A percentile compares a stretch with the other conserved stretches of the same genome.
Evolutionary conservation across 1,140 invertebrate genomes (phyloP).

Genomic region (Phortica variegata): DNA sequence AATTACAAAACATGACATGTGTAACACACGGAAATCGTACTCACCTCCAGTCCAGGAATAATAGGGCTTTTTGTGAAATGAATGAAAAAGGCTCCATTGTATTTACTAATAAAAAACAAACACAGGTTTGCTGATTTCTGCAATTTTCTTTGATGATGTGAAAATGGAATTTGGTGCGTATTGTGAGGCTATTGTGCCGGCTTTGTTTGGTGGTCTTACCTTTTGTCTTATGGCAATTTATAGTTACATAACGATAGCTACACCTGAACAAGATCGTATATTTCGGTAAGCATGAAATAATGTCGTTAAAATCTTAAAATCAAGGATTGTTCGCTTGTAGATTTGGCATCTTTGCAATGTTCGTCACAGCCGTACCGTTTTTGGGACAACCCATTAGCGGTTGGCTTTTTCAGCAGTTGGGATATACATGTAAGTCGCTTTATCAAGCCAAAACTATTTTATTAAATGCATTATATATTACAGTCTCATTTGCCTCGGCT

Average conservation of each 20-base stretch:
- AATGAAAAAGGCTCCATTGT: no score
- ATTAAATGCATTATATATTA: neutral
- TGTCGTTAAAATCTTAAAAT: neutral
- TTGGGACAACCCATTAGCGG: slow-evolving; percentile 45
- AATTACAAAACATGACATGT: no score
- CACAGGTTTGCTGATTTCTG: slow-evolving; percentile 41
- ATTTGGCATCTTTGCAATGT: slow-evolving; percentile 55
- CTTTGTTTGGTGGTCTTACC: slow-evolving; percentile 62
- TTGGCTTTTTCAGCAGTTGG: slow-evolving; percentile 34
- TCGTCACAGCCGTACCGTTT: slow-evolving; percentile 44
- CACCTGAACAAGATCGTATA: slow-evolving; percentile 62
- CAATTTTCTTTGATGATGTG: slow-evolving; percentile 47
- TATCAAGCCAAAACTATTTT: neutral
- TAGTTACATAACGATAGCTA: slow-evolving; percentile 64
- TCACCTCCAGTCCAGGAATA: no score
- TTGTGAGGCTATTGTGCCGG: slow-evolving; percentile 62
- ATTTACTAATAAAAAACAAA: neutral
- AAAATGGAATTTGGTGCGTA: slow-evolving; percentile 61
- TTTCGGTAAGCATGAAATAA: slow-evolving; percentile 47
- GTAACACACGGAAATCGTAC: neutral
- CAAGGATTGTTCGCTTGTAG: slow-evolving; percentile 3
- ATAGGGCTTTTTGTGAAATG: no score
- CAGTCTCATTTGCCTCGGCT: slow-evolving; percentile 43
- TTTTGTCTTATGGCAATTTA: slow-evolving; percentile 66
- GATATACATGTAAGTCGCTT: slow-evolving; percentile 43